A percentile compares a stretch with the other conserved stretches of the same genome.
These are phyloP conservation scores for Meteorus colon DNA, from an alignment of 2,888 invertebrate genomes.

Conservation along the genomic window DNA sequence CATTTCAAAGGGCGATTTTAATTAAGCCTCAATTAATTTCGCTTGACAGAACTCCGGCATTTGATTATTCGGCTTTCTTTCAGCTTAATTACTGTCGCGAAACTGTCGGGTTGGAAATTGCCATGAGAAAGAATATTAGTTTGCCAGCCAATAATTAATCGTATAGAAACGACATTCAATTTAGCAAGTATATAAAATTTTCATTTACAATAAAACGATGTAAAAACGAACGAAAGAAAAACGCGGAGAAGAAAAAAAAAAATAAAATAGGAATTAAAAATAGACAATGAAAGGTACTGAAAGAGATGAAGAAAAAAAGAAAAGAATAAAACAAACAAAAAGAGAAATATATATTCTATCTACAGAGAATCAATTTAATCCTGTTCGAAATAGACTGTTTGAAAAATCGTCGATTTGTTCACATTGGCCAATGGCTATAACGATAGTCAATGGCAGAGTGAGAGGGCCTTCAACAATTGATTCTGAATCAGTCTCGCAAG, in stretches of 20 bases:
- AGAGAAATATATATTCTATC: conserved; percentile 1
- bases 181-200: conserved; percentile 19
- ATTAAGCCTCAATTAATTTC: conserved; percentile 73
- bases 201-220: conserved; percentile 16
- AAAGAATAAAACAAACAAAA: not conserved
- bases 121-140: conserved; percentile 47
- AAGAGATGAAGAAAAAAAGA: not conserved
- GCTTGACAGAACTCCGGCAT: conserved; percentile 56
- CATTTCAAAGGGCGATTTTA: conserved; percentile 73
- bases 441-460: conserved; percentile 54
- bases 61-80: conserved; percentile 70
- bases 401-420: not conserved
- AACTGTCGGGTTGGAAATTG: conserved; percentile 55
- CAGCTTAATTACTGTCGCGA: conserved; percentile 70
- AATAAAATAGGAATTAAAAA: conserved; percentile 21
- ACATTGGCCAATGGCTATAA: conserved; percentile 39
- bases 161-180: conserved; percentile 28
- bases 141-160: conserved; percentile 39
- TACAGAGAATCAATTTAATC: conserved; percentile 1
- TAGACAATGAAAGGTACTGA: not conserved
- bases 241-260: not conserved
- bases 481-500: conserved; percentile 62
- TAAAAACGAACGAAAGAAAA: not conserved
- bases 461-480: conserved; percentile 64
- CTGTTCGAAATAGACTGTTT: conserved; percentile 7